Percentiles rank a stretch among this genome's conserved stretches.
Conservation (phyloP, 2,888 invertebrate genomes). For the Limnephilus auricula region DNA sequence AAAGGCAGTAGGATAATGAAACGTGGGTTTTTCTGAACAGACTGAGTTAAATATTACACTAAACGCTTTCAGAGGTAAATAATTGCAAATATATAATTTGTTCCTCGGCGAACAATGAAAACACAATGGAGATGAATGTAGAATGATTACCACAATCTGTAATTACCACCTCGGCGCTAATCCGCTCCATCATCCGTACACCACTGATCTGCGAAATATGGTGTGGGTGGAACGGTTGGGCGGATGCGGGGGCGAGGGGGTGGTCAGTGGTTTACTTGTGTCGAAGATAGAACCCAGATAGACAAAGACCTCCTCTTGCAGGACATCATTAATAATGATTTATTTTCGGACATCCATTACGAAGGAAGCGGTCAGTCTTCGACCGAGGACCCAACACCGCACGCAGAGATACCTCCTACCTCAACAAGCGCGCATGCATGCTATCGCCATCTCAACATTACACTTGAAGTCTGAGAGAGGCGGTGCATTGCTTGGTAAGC, state of each 20-base stretch:
- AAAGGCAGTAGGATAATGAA: background rate
- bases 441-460: background rate
- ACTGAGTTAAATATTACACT: background rate
- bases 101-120: constrained; percentile 31
- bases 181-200: background rate
- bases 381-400: background rate
- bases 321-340: constrained; percentile 66
- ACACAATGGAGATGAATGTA: constrained; percentile 45
- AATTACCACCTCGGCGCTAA: constrained; percentile 39
- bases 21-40: background rate
- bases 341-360: constrained; percentile 66
- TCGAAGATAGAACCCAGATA: constrained; percentile 63
- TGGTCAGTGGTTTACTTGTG: constrained; percentile 61
- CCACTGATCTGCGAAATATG: constrained; percentile 16
- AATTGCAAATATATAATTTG: background rate
- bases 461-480: background rate
- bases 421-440: background rate
- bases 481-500: background rate
- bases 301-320: constrained; percentile 64
- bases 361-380: constrained; percentile 64
- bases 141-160: constrained; percentile 47
- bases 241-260: background rate
- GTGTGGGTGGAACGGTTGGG: background rate
- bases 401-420: background rate
- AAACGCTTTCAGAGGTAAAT: background rate